These are phyloP conservation scores for Petrocephalus zakoni DNA, from an alignment of 2,113 vertebrate species.

Conservation along the genomic window DNA sequence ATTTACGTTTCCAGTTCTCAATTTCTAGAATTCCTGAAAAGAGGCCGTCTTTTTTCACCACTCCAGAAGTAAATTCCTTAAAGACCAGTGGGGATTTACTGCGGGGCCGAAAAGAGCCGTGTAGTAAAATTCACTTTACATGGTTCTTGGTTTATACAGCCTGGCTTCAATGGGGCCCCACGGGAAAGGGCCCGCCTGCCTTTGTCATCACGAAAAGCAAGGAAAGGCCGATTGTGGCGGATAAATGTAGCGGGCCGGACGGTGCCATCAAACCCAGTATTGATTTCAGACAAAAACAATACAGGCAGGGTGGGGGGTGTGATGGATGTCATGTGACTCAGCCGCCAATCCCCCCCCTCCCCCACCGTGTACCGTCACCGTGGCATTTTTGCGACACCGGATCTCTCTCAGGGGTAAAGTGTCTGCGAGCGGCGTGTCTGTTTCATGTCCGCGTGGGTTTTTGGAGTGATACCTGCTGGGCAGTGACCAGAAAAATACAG, in stretches of 20 bases:
- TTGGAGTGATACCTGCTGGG: not conserved
- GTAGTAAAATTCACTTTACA: not conserved
- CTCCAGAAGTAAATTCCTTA: not conserved
- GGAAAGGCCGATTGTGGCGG: constrained; percentile 52
- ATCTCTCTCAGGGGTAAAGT: not conserved
- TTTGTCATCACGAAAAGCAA: constrained; percentile 48
- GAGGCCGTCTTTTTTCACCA: not conserved
- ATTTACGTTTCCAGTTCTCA: not conserved
- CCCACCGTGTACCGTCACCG: not conserved
- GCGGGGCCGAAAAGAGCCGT: not conserved
- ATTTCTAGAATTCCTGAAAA: not conserved
- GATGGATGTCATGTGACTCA: constrained; percentile 54
- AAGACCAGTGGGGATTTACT: not conserved
- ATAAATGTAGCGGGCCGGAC: constrained; percentile 42
- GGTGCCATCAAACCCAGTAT: constrained; percentile 18
- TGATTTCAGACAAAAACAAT: constrained; percentile 13
- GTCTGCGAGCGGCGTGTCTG: not conserved
- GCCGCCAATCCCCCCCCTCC: not conserved
- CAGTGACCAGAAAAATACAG: not conserved
- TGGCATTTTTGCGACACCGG: not conserved
- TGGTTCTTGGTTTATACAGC: not conserved
- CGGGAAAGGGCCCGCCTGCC: constrained; percentile 33
- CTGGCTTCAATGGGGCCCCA: not conserved
- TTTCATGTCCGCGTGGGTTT: not conserved
- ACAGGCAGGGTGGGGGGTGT: constrained; percentile 30